Percentiles rank a stretch among this genome's conserved stretches.
Evolutionary conservation across 2,113 vertebrate species (phyloP).

Genomic region (Dendrocopos noguchii): DNA sequence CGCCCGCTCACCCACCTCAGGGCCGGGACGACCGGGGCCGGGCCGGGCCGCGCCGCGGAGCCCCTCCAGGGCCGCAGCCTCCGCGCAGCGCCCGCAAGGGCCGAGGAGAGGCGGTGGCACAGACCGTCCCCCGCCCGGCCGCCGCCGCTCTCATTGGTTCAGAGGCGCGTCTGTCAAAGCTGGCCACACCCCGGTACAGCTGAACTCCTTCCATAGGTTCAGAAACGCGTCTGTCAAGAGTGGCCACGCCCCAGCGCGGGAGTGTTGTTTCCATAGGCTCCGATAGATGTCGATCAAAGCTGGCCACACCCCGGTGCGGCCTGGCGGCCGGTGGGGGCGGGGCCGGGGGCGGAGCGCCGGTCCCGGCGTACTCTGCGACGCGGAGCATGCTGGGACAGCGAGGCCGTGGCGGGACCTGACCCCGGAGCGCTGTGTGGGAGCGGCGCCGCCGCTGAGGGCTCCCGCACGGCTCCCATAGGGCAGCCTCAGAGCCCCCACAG

Average conservation of each 20-base stretch:
- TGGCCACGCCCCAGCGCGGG: too few relatives aligned
- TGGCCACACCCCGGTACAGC: neutral
- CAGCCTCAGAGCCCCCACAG: too few relatives aligned
- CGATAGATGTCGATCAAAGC: too few relatives aligned
- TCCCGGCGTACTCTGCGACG: neutral
- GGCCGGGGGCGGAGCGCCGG: neutral
- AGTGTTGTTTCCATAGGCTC: too few relatives aligned
- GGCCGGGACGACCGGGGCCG: neutral
- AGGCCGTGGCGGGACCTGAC: neutral
- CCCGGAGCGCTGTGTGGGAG: too few relatives aligned
- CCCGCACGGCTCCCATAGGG: too few relatives aligned
- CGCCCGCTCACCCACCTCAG: neutral
- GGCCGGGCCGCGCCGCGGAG: neutral
- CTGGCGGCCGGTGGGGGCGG: neutral
- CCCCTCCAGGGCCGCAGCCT: neutral
- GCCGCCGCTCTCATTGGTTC: neutral
- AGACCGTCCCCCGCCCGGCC: fast-evolving
- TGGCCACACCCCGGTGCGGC: too few relatives aligned
- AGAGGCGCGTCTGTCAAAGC: neutral
- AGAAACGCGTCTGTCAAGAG: too few relatives aligned
- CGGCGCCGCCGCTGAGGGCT: too few relatives aligned
- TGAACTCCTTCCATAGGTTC: too few relatives aligned
- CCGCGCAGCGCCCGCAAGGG: neutral
- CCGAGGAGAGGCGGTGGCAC: neutral
- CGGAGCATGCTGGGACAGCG: neutral